These are phyloP conservation scores for Mylabris sibirica DNA, from an alignment of 2,888 invertebrate genomes.

Conservation along the genomic window DNA sequence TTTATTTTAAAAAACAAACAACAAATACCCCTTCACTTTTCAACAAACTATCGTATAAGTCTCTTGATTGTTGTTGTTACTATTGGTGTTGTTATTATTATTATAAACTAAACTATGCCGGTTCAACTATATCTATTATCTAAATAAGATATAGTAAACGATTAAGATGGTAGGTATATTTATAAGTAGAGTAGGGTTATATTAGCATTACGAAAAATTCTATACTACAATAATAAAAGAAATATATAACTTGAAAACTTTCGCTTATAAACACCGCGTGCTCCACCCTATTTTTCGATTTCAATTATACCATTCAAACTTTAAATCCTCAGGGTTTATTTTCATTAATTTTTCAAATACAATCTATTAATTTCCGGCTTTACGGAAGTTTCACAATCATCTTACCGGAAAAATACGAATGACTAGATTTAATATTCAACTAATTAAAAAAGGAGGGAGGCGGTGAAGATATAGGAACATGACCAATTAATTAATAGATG, in stretches of 20 bases:
- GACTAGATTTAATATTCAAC: no score
- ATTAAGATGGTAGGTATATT: background rate
- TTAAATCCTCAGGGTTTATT: background rate
- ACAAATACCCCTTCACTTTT: constrained; percentile 12
- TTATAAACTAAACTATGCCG: constrained; percentile 4
- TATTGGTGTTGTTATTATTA: constrained; percentile 1
- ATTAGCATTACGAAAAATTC: background rate
- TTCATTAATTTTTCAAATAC: no score
- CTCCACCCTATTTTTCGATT: background rate
- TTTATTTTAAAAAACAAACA: background rate
- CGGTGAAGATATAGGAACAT: no score
- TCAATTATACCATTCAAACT: no score
- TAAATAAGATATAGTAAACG: background rate
- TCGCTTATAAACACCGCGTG: background rate
- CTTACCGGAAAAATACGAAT: no score
- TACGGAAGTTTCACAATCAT: background rate
- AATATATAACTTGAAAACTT: background rate
- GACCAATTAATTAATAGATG: no score
- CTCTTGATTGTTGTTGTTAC: background rate
- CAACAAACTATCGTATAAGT: background rate
- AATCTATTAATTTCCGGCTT: background rate
- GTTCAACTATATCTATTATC: background rate
- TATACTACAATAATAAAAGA: background rate
- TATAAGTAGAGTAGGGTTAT: background rate
- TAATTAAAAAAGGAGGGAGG: no score